Evolutionary conservation across 2,797 vertebrate genomes (phyloP).

Genomic region (Protosalanx chinensis): DNA sequence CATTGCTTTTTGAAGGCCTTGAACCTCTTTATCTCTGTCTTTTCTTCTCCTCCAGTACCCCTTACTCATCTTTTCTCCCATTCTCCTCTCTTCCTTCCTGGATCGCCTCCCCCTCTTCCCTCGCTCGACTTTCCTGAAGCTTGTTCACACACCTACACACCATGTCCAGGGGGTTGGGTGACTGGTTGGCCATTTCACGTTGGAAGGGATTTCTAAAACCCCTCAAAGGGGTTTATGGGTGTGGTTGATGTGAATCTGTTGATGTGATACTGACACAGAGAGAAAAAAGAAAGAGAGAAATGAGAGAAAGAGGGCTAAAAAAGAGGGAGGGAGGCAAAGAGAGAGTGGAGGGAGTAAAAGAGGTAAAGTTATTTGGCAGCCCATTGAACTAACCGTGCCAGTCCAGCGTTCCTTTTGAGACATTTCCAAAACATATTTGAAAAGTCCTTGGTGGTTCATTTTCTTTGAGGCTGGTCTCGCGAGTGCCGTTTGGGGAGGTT

Average conservation of each 20-base stretch:
- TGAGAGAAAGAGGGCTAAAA: not conserved
- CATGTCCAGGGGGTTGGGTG: too few relatives aligned
- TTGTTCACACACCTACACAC: not conserved
- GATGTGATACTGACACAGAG: conserved; percentile 7
- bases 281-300: conserved; percentile 10
- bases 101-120: not conserved
- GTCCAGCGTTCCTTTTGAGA: conserved; percentile 3
- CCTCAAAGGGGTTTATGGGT: conserved; percentile 28
- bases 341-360: not conserved
- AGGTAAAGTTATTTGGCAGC: conserved; percentile 25
- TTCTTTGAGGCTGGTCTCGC: conserved; percentile 30
- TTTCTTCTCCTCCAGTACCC: conserved; percentile 28
- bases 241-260: not conserved
- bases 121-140: not conserved
- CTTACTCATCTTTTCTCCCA: conserved; percentile 4
- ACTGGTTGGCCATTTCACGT: not conserved
- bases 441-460: not conserved
- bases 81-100: not conserved
- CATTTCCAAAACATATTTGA: conserved; percentile 20
- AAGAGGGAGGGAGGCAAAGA: not conserved
- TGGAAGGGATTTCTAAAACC: conserved; percentile 25
- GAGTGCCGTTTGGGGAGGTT: conserved; percentile 35
- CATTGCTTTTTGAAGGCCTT: conserved; percentile 19
- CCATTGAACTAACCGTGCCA: not conserved
- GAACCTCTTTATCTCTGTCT: conserved; percentile 10